Conservation (phyloP, 2,888 invertebrate genomes). For the Cerastis leucographa region DNA sequence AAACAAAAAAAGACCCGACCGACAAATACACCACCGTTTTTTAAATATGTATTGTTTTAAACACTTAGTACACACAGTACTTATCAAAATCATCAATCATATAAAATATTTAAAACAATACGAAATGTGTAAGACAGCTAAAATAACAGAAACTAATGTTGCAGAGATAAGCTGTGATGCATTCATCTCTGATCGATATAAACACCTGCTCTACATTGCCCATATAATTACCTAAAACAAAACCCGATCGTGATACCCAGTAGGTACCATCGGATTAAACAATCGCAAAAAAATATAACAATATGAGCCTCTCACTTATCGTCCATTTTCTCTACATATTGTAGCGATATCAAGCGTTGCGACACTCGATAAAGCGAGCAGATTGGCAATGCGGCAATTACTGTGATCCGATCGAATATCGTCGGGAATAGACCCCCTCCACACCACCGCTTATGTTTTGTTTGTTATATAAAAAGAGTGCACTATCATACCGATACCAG, state of each 20-base stretch:
- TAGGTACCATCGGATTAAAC: conserved; percentile 51
- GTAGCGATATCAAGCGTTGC: conserved; percentile 83
- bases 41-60: no score
- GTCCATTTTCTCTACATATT: conserved; percentile 84
- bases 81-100: no score
- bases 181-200: neutral
- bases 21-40: no score
- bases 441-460: conserved; percentile 82
- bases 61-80: no score
- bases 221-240: conserved; percentile 36
- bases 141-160: neutral
- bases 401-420: conserved; percentile 89
- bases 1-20: no score
- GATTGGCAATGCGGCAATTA: conserved; percentile 89
- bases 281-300: conserved; percentile 72
- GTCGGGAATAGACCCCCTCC: conserved; percentile 87
- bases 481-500: conserved; percentile 85
- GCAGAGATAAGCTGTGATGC: neutral
- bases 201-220: conserved; percentile 17
- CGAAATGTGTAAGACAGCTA: neutral
- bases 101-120: neutral
- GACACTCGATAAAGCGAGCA: conserved; percentile 85
- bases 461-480: conserved; percentile 90
- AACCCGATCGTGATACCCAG: conserved; percentile 17
- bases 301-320: conserved; percentile 81